Conservation (phyloP, 2,113 vertebrate genomes). For the Stomatorhinus ivindoensis region DNA sequence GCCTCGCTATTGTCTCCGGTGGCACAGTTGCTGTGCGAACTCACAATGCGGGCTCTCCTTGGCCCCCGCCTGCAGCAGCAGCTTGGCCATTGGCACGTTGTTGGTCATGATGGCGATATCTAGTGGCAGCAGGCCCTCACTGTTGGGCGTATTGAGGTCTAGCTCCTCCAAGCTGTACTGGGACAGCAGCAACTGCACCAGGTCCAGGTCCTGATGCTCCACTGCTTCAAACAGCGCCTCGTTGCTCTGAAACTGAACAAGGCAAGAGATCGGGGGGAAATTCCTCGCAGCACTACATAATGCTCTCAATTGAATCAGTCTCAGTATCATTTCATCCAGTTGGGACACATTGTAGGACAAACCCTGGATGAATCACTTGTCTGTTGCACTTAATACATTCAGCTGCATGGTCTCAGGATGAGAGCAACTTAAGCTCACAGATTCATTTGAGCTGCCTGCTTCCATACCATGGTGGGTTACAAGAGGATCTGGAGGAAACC, state of each 20-base stretch:
- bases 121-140: slow-evolving; percentile 79
- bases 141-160: slow-evolving; percentile 87
- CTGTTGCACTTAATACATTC: background rate
- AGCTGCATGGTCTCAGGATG: background rate
- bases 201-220: slow-evolving; percentile 79
- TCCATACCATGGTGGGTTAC: background rate
- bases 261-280: background rate
- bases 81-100: slow-evolving; percentile 78
- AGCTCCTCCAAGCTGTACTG: slow-evolving; percentile 81
- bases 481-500: background rate
- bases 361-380: background rate
- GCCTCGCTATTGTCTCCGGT: slow-evolving; percentile 6
- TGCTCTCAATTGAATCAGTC: background rate
- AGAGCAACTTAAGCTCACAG: background rate
- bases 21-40: slow-evolving; percentile 31
- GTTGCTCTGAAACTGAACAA: slow-evolving; percentile 71
- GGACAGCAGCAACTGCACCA: slow-evolving; percentile 74
- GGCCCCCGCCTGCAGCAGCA: slow-evolving; percentile 72
- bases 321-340: background rate
- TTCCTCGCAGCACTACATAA: background rate
- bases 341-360: no score
- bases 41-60: slow-evolving; percentile 89
- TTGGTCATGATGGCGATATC: slow-evolving; percentile 90
- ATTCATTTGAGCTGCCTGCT: background rate
- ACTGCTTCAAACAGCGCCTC: slow-evolving; percentile 80